phyloP scores from a whole-genome alignment of 2,797 vertebrate species.

The Cryptoblepharus egeriae region DNA sequence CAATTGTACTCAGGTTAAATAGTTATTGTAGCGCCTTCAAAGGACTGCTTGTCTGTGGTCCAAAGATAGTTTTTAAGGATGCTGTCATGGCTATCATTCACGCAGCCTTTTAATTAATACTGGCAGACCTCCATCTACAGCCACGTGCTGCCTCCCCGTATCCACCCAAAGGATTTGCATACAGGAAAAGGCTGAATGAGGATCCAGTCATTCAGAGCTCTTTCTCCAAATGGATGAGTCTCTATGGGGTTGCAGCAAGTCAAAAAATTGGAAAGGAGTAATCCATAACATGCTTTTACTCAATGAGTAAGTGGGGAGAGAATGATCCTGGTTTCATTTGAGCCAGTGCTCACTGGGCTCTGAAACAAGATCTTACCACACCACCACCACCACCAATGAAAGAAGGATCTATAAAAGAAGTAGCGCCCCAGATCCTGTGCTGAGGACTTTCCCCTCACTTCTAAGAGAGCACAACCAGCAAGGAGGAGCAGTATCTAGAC shows the following conservation, averaged over 20 bases:
- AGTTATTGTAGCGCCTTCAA: not conserved
- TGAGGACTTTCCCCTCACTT: not conserved
- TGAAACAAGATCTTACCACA: not conserved
- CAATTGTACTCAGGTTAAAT: not conserved
- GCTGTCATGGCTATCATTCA: not conserved
- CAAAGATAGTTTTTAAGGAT: not conserved
- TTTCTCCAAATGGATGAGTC: not conserved
- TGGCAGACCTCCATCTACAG: not conserved
- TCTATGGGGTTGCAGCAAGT: not conserved
- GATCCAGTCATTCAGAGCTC: not conserved
- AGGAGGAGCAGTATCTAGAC: too few relatives aligned
- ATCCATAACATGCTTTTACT: not conserved
- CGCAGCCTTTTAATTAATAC: conserved; percentile 6
- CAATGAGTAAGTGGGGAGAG: not conserved
- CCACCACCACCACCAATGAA: too few relatives aligned
- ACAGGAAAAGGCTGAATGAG: not conserved
- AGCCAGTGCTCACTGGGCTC: not conserved
- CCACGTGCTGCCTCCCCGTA: not conserved
- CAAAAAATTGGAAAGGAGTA: not conserved
- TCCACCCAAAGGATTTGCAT: not conserved
- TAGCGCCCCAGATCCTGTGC: not conserved
- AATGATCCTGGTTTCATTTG: not conserved
- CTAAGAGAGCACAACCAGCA: not conserved
- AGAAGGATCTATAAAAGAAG: not conserved
- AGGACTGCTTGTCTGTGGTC: fast-evolving